phyloP scores from a whole-genome alignment of 2,113 vertebrate genomes.

The Melanerpes aurifrons region DNA sequence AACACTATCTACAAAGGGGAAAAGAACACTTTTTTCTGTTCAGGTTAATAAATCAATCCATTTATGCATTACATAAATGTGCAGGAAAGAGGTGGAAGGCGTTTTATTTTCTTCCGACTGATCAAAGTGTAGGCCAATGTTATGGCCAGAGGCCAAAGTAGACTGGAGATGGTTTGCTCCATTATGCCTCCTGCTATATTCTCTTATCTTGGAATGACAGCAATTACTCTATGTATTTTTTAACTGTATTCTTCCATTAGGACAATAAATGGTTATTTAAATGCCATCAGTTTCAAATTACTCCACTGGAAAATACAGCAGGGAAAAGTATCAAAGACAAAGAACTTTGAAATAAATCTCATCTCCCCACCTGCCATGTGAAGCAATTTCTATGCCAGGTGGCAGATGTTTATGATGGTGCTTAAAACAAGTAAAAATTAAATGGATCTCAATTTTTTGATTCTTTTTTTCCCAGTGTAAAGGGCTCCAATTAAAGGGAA shows the following conservation, averaged over 20 bases:
- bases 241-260: conserved; percentile 72
- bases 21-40: background rate
- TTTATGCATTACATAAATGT: background rate
- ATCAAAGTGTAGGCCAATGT: conserved; percentile 36
- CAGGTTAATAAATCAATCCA: conserved; percentile 17
- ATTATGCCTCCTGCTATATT: conserved; percentile 65
- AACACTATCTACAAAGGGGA: background rate
- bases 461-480: conserved; percentile 58
- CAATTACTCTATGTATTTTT: conserved; percentile 71
- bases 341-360: conserved; percentile 80
- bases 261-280: conserved; percentile 78
- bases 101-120: conserved; percentile 34
- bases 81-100: background rate
- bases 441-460: conserved; percentile 72
- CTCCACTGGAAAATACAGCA: conserved; percentile 68
- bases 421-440: conserved; percentile 80
- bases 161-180: conserved; percentile 58
- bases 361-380: conserved; percentile 74
- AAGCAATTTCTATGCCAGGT: conserved; percentile 77
- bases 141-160: conserved; percentile 49
- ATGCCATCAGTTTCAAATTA: conserved; percentile 77
- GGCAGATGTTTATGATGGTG: conserved; percentile 78
- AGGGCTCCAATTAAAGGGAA: conserved; percentile 43
- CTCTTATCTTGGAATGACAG: conserved; percentile 65
- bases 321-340: conserved; percentile 76